Conservation (phyloP, 1,140 invertebrate species). For the Cydia splendana region DNA sequence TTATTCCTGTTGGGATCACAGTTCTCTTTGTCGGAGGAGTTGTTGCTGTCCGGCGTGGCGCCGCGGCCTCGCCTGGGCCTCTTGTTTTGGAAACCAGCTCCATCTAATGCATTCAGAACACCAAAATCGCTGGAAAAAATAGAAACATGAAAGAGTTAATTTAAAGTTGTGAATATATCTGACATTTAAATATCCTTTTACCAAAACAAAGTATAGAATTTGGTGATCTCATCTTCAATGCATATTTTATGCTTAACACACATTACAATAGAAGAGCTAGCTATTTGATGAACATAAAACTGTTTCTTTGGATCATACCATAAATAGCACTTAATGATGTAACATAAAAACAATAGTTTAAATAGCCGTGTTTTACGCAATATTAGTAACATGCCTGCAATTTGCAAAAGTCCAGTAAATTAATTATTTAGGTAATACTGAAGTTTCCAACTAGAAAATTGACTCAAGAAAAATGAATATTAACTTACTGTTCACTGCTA, state of each 20-base stretch:
- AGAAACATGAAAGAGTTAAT: constrained; percentile 17
- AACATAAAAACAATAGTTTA: too few species aligned
- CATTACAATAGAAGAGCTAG: too few species aligned
- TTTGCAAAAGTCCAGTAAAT: too few species aligned
- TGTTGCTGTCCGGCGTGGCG: constrained; percentile 57
- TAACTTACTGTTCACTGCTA: constrained; percentile 54
- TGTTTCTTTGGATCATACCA: too few species aligned
- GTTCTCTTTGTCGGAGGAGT: constrained; percentile 75
- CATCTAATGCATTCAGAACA: constrained; percentile 48
- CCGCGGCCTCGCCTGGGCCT: constrained; percentile 44
- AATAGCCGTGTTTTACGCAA: too few species aligned
- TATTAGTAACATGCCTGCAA: too few species aligned
- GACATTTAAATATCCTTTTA: neutral
- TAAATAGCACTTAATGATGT: too few species aligned
- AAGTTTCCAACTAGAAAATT: neutral
- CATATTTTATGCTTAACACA: too few species aligned
- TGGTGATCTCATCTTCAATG: too few species aligned
- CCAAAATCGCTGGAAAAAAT: constrained; percentile 53
- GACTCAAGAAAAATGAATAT: neutral
- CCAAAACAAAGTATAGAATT: too few species aligned
- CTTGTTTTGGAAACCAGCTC: constrained; percentile 43
- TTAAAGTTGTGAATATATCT: constrained; percentile 19
- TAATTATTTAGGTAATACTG: too few species aligned
- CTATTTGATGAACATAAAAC: too few species aligned
- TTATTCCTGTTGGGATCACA: constrained; percentile 66